Evolutionary conservation across 2,888 invertebrate genomes (phyloP), one percentile per base, ranked within the genome.

Genomic region (Drosophila buzzatii): DNA sequence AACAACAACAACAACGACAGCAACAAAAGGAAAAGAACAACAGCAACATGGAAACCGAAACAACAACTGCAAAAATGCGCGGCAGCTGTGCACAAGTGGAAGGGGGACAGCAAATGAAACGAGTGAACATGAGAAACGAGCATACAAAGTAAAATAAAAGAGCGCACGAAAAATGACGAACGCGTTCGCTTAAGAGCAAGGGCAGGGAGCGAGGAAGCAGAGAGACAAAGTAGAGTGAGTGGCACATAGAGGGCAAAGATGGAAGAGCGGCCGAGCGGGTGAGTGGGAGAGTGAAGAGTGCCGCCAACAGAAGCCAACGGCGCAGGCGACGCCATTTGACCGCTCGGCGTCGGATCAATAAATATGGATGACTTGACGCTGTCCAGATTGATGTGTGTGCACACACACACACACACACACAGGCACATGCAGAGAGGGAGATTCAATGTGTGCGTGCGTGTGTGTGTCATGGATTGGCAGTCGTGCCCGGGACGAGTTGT

Each of bases 361-460:
- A 89, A 89, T 86, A 84, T 86, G 79, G 84, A 84, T 84, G 85
- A 86, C 84, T 86, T 82, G 84, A 59, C 79, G 86, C 80, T 80
- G 84, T 78, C 71, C 86, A 88, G 89, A 85, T 85, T 85, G 86
- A 88, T 84, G 79, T 62, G 55, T 63, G 57, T 44, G 44, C 55
- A 60, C 56, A 67, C 53, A 57, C 49, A 27, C 27, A 27, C 23
- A 3, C 23, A 23, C 23, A 23, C 23, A 23, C 23, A 74, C 18
- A 71, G 10, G n/a, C n/a, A 53, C 45, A 51, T 2, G 41, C 10
- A 55, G 42, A 49, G 49, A 14, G 55, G 27, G 10, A 42, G 20
- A 42, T 20, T 39, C 12, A 31, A 42, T 37, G 53, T 31, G 37
- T 52, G 27, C 44, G 42, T 37, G 23, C 44, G 42, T 45, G 58